Evolutionary conservation across 1,140 invertebrate species (phyloP).

Genomic region (Macrobrachium rosenbergii): DNA sequence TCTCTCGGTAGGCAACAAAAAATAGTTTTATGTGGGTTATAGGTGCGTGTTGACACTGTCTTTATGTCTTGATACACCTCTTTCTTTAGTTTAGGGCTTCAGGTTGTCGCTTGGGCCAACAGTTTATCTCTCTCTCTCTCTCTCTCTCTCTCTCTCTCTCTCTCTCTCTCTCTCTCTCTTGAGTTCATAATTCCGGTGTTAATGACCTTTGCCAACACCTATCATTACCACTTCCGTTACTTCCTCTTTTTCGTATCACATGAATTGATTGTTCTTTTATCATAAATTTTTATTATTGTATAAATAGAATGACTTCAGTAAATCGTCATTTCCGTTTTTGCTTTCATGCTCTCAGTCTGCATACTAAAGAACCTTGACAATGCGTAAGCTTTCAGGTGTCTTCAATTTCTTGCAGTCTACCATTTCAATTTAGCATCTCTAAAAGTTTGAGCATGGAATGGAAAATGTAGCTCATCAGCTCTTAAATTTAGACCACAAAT

Average conservation of each 20-base stretch:
- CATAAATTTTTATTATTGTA: neutral
- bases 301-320: neutral
- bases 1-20: too few species aligned
- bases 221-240: neutral
- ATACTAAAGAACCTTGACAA: too few species aligned
- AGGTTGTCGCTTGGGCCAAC: neutral
- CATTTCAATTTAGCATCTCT: too few species aligned
- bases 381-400: too few species aligned
- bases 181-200: neutral
- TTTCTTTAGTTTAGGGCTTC: neutral
- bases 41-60: neutral
- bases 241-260: neutral
- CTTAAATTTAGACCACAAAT: too few species aligned
- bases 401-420: too few species aligned
- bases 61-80: neutral
- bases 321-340: neutral
- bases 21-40: too few species aligned
- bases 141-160: constrained; percentile 21
- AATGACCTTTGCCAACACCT: neutral
- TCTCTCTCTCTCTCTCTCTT: constrained; percentile 11
- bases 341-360: too few species aligned
- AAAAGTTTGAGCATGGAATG: too few species aligned
- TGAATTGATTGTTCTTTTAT: neutral
- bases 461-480: too few species aligned
- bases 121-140: constrained; percentile 6